These are phyloP conservation scores for Channa argus DNA, from an alignment of 2,113 vertebrate species.

Conservation along the genomic window DNA sequence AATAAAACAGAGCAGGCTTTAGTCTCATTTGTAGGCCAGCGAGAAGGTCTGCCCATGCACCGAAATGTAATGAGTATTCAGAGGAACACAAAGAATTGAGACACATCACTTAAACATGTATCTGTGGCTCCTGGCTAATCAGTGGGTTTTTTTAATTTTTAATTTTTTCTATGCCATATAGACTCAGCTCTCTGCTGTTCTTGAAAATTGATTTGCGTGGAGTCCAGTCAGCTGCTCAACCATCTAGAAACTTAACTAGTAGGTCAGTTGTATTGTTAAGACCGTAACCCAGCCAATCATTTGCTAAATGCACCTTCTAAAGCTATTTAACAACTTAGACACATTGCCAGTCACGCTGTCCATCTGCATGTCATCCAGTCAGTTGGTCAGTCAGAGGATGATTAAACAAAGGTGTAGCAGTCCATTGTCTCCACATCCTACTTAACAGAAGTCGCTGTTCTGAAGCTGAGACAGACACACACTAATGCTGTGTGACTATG, in stretches of 20 bases:
- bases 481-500: constrained; percentile 16
- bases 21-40: constrained; percentile 59
- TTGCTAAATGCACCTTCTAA: constrained; percentile 19
- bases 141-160: constrained; percentile 51
- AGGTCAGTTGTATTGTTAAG: neutral
- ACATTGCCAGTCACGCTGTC: constrained; percentile 18
- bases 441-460: constrained; percentile 13
- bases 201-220: constrained; percentile 58
- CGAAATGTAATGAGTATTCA: constrained; percentile 68
- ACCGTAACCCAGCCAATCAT: neutral
- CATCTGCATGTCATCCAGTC: neutral
- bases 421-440: constrained; percentile 6
- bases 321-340: constrained; percentile 26
- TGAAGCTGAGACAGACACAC: neutral
- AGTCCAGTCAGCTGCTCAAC: constrained; percentile 40
- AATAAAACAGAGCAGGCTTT: constrained; percentile 53
- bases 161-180: constrained; percentile 54
- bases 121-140: constrained; percentile 29
- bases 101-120: constrained; percentile 61
- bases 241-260: constrained; percentile 19
- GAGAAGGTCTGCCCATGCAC: constrained; percentile 44
- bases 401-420: constrained; percentile 48
- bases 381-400: constrained; percentile 19
- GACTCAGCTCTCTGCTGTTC: constrained; percentile 30
- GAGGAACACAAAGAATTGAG: constrained; percentile 41